Evolutionary conservation across 2,888 invertebrate genomes (phyloP).

Genomic region (Plemyria rubiginata): DNA sequence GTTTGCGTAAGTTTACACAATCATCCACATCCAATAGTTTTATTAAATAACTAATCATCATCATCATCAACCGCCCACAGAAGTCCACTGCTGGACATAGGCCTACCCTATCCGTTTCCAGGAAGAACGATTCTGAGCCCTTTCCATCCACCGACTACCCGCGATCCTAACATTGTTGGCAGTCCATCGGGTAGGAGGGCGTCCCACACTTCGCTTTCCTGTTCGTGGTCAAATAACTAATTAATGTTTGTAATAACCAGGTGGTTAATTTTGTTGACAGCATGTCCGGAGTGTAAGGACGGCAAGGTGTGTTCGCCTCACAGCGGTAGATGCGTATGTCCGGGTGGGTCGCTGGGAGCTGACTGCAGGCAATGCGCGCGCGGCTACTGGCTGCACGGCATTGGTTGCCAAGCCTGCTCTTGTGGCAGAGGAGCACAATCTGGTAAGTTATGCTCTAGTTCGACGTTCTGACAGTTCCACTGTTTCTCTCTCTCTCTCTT

Average conservation of each 20-base stretch:
- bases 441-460: conserved; percentile 52
- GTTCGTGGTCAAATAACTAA: no score
- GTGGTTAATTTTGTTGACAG: conserved; percentile 63
- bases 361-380: conserved; percentile 92
- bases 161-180: no score
- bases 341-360: conserved; percentile 92
- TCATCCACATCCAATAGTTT: not conserved
- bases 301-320: conserved; percentile 96
- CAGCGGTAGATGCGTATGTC: conserved; percentile 97
- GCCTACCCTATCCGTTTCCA: no score
- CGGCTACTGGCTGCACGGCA: conserved; percentile 90
- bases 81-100: no score
- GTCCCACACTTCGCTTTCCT: no score
- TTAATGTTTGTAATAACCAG: not conserved
- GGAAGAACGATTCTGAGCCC: no score
- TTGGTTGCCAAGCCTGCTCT: conserved; percentile 90
- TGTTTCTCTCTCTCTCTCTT: no score
- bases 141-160: no score
- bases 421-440: conserved; percentile 85
- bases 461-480: no score
- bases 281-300: conserved; percentile 91
- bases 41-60: no score
- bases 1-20: conserved; percentile 86
- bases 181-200: no score
- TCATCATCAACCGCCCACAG: no score